A percentile compares a stretch with the other conserved stretches of the same genome.
Conservation (phyloP, 2,113 vertebrate species). For the Brachypodius melanocephalos region DNA sequence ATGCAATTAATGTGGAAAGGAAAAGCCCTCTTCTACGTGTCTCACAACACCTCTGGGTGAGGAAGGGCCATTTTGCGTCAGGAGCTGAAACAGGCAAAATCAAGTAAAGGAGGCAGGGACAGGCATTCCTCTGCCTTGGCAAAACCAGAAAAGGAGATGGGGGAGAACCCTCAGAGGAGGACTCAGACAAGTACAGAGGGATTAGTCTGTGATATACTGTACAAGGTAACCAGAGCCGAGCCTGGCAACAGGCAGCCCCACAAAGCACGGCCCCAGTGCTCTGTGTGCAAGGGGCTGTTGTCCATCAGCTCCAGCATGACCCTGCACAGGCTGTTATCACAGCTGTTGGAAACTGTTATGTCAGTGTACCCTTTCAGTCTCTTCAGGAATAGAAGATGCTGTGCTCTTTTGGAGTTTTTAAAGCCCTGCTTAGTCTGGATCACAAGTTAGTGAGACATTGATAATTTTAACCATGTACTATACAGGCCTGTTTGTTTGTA, state of each 20-base stretch:
- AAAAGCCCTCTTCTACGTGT: not conserved
- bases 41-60: not conserved
- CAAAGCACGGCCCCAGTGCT: not conserved
- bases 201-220: not conserved
- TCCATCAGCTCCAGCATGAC: constrained; percentile 44
- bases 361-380: constrained; percentile 54
- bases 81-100: not conserved
- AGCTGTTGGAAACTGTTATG: constrained; percentile 73
- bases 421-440: constrained; percentile 26
- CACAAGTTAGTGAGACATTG: constrained; percentile 17
- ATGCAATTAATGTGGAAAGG: not conserved
- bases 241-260: not conserved
- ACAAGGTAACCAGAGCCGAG: constrained; percentile 1
- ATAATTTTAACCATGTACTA: constrained; percentile 10
- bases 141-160: constrained; percentile 37
- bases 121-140: constrained; percentile 5
- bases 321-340: constrained; percentile 48
- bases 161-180: not conserved
- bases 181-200: not conserved
- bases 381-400: constrained; percentile 52
- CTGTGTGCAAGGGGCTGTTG: constrained; percentile 46
- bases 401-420: constrained; percentile 24
- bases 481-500: not conserved
- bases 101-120: not conserved
- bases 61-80: not conserved